Percentiles rank a stretch among this genome's conserved stretches.
These are phyloP conservation scores for Dioctria linearis DNA, from an alignment of 2,888 invertebrate species.

Conservation along the genomic window DNA sequence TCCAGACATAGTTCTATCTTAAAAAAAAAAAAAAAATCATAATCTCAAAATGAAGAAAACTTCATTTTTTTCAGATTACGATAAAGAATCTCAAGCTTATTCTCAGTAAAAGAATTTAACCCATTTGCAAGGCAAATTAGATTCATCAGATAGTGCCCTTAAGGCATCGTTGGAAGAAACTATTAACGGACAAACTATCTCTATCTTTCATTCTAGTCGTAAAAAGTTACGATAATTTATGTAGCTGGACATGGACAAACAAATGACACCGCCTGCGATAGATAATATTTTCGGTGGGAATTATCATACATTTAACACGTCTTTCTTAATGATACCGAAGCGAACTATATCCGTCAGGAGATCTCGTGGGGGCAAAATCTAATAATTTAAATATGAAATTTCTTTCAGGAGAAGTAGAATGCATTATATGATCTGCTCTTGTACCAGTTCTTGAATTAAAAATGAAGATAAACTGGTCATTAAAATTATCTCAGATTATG, in stretches of 20 bases:
- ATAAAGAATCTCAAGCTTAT: not conserved
- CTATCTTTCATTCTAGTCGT: conserved; percentile 25
- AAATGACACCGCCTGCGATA: conserved; percentile 35
- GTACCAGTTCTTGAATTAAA: no score
- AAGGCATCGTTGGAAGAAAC: conserved; percentile 24
- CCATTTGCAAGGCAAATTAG: conserved; percentile 44
- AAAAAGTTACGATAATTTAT: conserved; percentile 21
- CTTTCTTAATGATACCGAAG: not conserved
- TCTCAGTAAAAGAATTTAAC: not conserved
- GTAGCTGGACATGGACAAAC: conserved; percentile 37
- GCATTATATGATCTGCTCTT: no score
- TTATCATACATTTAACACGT: conserved; percentile 25
- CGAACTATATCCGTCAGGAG: not conserved
- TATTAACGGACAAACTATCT: conserved; percentile 29
- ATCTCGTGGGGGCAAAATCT: not conserved
- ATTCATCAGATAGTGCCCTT: conserved; percentile 24
- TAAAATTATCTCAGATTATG: no score
- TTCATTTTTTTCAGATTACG: not conserved
- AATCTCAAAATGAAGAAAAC: not conserved
- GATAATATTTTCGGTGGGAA: conserved; percentile 31
- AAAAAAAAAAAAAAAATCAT: no score
- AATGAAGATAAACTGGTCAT: no score
- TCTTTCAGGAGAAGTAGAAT: no score
- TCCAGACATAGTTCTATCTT: not conserved
- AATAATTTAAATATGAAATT: not conserved